Conservation (phyloP, 2,888 invertebrate genomes). For the Sminthurinus aureus region DNA sequence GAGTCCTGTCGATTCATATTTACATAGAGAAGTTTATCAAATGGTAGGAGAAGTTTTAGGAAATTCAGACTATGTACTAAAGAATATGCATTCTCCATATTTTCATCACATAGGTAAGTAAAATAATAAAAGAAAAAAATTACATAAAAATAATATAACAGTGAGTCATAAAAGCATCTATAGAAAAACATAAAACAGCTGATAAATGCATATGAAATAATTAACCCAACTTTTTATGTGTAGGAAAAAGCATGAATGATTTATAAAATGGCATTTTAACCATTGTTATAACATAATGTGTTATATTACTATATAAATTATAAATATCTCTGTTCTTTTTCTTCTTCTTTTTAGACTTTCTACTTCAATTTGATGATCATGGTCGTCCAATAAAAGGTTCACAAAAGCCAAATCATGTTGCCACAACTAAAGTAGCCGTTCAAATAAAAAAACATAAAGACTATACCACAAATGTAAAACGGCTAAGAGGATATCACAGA, state of each 20-base stretch:
- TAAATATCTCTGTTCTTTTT: too few relatives aligned
- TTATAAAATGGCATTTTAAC: too few relatives aligned
- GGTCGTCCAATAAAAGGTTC: conserved; percentile 44
- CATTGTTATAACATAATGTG: conserved; percentile 18
- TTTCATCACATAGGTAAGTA: conserved; percentile 20
- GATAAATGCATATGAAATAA: too few relatives aligned
- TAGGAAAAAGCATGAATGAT: not conserved
- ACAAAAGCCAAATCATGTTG: conserved; percentile 25
- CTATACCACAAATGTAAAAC: conserved; percentile 65
- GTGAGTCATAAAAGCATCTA: too few relatives aligned
- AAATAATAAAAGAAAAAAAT: not conserved
- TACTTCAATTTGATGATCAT: conserved; percentile 58
- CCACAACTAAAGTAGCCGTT: conserved; percentile 62
- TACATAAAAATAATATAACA: too few relatives aligned
- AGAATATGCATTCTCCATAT: not conserved
- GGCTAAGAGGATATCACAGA: conserved; percentile 67
- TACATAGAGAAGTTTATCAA: not conserved
- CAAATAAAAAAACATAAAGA: conserved; percentile 65
- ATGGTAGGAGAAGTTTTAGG: not conserved
- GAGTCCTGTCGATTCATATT: not conserved
- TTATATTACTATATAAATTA: too few relatives aligned
- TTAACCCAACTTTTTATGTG: conserved; percentile 59
- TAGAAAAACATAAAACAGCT: too few relatives aligned
- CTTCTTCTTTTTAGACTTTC: conserved; percentile 56
- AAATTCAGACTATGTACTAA: not conserved